These are phyloP conservation scores for Channa argus DNA, from an alignment of 2,113 vertebrate species.

Conservation along the genomic window DNA sequence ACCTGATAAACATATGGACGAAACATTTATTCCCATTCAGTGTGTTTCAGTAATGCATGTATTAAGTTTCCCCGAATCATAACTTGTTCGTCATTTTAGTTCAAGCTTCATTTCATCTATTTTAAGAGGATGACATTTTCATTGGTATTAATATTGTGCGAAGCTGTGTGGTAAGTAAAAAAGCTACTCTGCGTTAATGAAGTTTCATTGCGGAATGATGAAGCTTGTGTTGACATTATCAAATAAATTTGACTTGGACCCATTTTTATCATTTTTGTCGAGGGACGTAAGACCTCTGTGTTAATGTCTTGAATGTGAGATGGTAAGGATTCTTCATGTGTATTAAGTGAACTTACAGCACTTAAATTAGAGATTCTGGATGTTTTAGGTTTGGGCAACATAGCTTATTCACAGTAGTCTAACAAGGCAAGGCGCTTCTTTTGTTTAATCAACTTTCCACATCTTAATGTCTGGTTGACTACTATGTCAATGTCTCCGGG, in stretches of 20 bases:
- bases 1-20: too few relatives aligned
- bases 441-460: slow-evolving; percentile 10
- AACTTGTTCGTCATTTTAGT: too few relatives aligned
- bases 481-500: not conserved
- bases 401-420: not conserved
- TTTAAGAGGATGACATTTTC: not conserved
- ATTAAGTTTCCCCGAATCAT: too few relatives aligned
- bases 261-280: too few relatives aligned
- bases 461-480: not conserved
- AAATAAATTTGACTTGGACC: too few relatives aligned
- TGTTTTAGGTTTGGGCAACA: not conserved
- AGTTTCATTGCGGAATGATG: slow-evolving; percentile 11
- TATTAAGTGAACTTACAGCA: too few relatives aligned
- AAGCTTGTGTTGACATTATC: not conserved
- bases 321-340: not conserved
- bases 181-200: not conserved
- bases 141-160: slow-evolving; percentile 4
- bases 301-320: not conserved
- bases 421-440: too few relatives aligned
- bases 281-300: not conserved
- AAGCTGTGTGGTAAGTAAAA: not conserved
- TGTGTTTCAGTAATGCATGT: too few relatives aligned
- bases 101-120: not conserved
- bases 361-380: not conserved
- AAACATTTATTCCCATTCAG: too few relatives aligned